Base-by-base conservation (phyloP, 1,140 invertebrate species). In the Drosophila arizonae region DNA sequence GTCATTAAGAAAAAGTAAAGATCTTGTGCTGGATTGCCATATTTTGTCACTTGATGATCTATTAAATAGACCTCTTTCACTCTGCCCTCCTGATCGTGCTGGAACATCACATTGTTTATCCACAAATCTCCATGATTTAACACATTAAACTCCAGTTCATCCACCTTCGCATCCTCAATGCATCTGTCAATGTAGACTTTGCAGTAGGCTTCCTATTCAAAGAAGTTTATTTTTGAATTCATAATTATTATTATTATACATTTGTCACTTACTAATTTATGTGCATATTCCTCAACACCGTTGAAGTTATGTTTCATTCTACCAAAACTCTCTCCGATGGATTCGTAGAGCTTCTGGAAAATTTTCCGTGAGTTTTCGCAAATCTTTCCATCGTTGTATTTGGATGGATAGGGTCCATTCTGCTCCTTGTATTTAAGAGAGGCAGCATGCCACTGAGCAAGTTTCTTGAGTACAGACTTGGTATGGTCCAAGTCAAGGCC, bases 31-130 rank as follows among this genome's bases (percentile, higher is more conserved):
- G 72, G 76, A 54, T 50, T 72, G 52, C 80, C 81, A 21, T 84
- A 84, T 57, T 76, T 76, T 0, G 67, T 6, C 5, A 66, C 17
- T 36, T 79, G 76, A 24, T 76, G 77, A 26, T 90, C 80, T 17
- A 94, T 92, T 64, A 94, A 93, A 79, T 93, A 93, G 6, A 93
- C 92, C 15, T 93, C 91, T 41, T 92, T 79, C 0, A 93, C 90
- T 68, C 92, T 92, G 0, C 90, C 92, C 3, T 92, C 55, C 0
- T 91, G 67, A 58, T 93, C 87, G 70, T 95, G 94, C 39, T 92
- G 91, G 84, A 95, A 95, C 67, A 95, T 80, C 77, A 95, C 94
- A 72, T 95, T 95, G 75, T 95, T 95, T 0, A 93, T 81, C 94
- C 94, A 95, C 6, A 91, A 92, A 78, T 95, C 95, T 9, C 94